Base-by-base conservation (phyloP, 2,888 invertebrate genomes). In the Philonicus albiceps region DNA sequence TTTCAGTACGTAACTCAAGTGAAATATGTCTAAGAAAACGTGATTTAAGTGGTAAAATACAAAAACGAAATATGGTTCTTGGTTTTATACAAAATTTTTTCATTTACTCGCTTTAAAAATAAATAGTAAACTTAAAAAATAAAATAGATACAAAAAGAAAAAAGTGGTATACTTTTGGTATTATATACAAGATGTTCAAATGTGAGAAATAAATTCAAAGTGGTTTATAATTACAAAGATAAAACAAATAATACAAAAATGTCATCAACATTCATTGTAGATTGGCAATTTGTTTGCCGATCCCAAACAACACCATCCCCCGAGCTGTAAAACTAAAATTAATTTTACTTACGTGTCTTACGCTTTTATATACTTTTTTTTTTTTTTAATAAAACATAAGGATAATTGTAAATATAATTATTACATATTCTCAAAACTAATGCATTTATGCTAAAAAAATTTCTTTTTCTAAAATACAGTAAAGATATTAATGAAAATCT, bases 251-350 rank as follows among this genome's bases (percentile, higher is more conserved):
- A 19, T 81, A 31, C 49, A 31, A 81, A 76, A 86, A 86, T 86
- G 86, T 86, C 86, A 86, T 86, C 86, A 86, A 86, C 86, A 86
- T 86, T 86, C 86, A 86, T 86, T 86, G 86, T 86, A 86, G 86
- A 86, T 86, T 86, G 76, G 86, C 86, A 86, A 55, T 73, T 84
- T 64, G 49, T 78, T 72, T 84, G 84, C 84, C 84, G 84, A 84
- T 84, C 55, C 84, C 84, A 84, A 84, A 84, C 43, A 84, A 73
- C 72, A 73, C 72, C 73, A 40, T 84, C 73, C 84, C 84, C 84
- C 73, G 81, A 81, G 81, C 81, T 81, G 81, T 49, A 81, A 81
- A 64, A 81, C 81, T 64, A 81, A 55, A 64, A 64, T 64, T 64
- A 64, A 64, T 64, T 22, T 64, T 64, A 64, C 64, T 64, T 64